Evolutionary conservation across 2,113 vertebrate genomes (phyloP).

Genomic region (Odobenus rosmarus): DNA sequence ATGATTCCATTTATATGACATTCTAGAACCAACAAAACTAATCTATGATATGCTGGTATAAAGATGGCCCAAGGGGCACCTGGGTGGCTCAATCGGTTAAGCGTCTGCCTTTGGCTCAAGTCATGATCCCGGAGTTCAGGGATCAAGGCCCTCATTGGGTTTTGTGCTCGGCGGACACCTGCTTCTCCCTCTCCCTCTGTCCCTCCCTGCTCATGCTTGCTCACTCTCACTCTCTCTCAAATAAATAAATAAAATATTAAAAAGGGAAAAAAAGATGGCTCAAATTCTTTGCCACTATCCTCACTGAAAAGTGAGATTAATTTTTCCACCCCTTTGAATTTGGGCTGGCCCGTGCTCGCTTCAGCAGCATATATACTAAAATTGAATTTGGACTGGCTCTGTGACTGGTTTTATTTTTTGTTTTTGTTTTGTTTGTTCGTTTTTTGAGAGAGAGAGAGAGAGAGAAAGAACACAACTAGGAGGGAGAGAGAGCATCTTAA

Average conservation of each 20-base stretch:
- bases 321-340: background rate
- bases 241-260: too few relatives aligned
- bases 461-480: background rate
- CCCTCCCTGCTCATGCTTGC: too few relatives aligned
- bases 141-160: too few relatives aligned
- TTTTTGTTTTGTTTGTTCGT: too few relatives aligned
- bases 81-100: background rate
- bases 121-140: too few relatives aligned
- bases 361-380: too few relatives aligned
- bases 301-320: background rate
- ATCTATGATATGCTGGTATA: background rate
- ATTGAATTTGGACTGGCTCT: background rate
- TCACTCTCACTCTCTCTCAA: too few relatives aligned
- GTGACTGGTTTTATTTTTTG: background rate
- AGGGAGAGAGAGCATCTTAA: background rate
- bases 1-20: background rate
- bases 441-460: background rate
- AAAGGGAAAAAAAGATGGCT: background rate
- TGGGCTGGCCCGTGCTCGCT: background rate
- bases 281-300: background rate
- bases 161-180: too few relatives aligned
- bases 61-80: background rate
- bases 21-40: slow-evolving; percentile 3
- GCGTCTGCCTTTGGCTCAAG: too few relatives aligned
- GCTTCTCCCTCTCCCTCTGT: too few relatives aligned